Percentiles rank a stretch among this genome's conserved stretches.
Evolutionary conservation across 2,888 invertebrate species (phyloP).

Genomic region (Drosophila tripunctata): DNA sequence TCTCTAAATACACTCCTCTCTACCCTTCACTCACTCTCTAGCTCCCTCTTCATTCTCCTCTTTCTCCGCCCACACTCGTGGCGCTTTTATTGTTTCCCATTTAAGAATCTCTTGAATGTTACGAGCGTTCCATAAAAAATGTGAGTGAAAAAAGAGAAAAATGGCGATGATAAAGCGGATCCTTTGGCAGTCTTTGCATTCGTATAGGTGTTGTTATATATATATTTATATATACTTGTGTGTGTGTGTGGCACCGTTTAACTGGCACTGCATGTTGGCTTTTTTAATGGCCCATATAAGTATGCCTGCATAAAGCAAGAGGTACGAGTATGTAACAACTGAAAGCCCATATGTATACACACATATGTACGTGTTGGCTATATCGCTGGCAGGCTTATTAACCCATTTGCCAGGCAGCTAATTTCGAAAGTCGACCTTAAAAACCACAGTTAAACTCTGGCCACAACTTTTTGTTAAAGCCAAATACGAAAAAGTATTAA

Average conservation of each 20-base stretch:
- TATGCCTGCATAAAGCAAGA: constrained; percentile 20
- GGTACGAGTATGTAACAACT: background rate
- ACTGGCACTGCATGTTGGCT: constrained; percentile 68
- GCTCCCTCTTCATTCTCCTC: too few relatives aligned
- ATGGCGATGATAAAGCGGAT: constrained; percentile 46
- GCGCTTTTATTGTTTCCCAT: constrained; percentile 64
- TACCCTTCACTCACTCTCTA: background rate
- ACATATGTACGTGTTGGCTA: constrained; percentile 3
- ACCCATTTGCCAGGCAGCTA: constrained; percentile 55
- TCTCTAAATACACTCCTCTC: background rate
- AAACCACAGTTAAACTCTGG: constrained; percentile 14
- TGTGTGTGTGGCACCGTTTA: constrained; percentile 49
- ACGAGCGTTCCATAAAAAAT: constrained; percentile 70
- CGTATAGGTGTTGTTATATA: constrained; percentile 3
- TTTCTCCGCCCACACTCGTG: constrained; percentile 16
- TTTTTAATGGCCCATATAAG: constrained; percentile 60
- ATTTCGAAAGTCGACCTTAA: constrained; percentile 47
- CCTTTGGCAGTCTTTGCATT: constrained; percentile 28
- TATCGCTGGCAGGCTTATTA: constrained; percentile 51
- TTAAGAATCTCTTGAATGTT: constrained; percentile 74
- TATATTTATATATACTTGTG: background rate
- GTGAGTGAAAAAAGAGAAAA: constrained; percentile 10
- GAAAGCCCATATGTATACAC: background rate
- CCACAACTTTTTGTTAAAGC: constrained; percentile 13
- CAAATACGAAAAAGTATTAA: background rate